Conservation (phyloP, 1,140 invertebrate genomes). For the Phymastichus coffea region DNA sequence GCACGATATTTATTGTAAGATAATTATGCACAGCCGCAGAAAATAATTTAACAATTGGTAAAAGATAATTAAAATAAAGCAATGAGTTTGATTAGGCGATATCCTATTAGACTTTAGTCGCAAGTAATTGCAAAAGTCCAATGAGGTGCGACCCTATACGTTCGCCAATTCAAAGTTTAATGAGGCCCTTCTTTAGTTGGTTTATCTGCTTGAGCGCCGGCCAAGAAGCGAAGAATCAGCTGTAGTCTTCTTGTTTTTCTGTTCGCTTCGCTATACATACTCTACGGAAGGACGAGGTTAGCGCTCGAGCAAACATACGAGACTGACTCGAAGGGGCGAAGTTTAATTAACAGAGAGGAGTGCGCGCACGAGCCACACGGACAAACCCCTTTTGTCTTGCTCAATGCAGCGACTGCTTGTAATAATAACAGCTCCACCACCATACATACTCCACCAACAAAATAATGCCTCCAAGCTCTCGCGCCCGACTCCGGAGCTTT, state of each 20-base stretch:
- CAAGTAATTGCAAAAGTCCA: conserved; percentile 4
- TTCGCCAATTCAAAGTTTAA: conserved; percentile 12
- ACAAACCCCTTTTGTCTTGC: background rate
- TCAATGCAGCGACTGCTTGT: too few relatives aligned
- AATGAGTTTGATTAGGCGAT: background rate
- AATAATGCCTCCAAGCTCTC: too few relatives aligned
- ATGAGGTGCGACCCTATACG: background rate
- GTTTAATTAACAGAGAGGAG: conserved; percentile 14
- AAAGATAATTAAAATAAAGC: conserved; percentile 2
- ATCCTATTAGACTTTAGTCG: background rate
- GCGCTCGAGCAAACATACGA: background rate
- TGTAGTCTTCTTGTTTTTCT: too few relatives aligned
- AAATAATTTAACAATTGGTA: too few relatives aligned
- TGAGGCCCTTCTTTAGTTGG: background rate
- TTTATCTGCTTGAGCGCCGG: too few relatives aligned
- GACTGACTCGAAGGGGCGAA: background rate
- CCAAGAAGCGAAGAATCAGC: too few relatives aligned
- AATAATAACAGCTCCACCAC: too few relatives aligned
- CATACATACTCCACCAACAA: too few relatives aligned
- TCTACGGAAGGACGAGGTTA: background rate
- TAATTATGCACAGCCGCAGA: background rate
- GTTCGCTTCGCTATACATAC: background rate
- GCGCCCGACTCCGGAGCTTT: too few relatives aligned
- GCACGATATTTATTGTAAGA: too few relatives aligned
- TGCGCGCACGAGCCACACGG: background rate